phyloP scores from a whole-genome alignment of 2,797 vertebrate genomes.

The Melanotaenia parkinsoni region DNA sequence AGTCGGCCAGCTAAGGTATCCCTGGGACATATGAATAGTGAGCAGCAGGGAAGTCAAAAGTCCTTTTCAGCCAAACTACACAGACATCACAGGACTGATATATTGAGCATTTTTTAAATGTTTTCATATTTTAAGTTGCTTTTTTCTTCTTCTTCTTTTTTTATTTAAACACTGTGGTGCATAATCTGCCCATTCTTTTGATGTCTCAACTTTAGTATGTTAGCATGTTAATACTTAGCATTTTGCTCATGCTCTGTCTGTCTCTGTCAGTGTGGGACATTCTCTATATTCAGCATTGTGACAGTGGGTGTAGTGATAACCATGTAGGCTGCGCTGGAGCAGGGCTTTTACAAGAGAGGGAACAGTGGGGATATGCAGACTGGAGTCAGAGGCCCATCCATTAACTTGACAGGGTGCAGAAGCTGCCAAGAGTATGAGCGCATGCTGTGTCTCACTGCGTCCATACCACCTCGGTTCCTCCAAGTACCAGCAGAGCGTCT shows the following conservation, averaged over 20 bases:
- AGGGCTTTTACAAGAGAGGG: conserved; percentile 75
- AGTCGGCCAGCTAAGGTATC: too few species aligned
- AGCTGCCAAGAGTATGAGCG: conserved; percentile 79
- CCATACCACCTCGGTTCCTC: conserved; percentile 62
- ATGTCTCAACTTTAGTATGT: conserved; percentile 26
- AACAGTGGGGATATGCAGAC: conserved; percentile 78
- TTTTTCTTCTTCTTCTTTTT: conserved; percentile 9
- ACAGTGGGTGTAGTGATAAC: conserved; percentile 70
- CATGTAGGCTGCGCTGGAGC: conserved; percentile 66
- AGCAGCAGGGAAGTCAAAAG: not conserved
- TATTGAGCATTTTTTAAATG: conserved; percentile 32
- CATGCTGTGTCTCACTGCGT: conserved; percentile 70
- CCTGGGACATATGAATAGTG: conserved; percentile 15
- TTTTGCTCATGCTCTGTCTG: conserved; percentile 40
- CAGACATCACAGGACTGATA: conserved; percentile 21
- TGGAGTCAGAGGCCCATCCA: conserved; percentile 79
- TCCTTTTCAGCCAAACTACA: conserved; percentile 19
- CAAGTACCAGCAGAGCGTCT: conserved; percentile 56
- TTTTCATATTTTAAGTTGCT: conserved; percentile 8
- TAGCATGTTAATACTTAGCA: conserved; percentile 52
- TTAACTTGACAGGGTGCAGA: conserved; percentile 79
- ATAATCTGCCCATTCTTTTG: conserved; percentile 14
- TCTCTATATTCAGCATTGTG: conserved; percentile 59
- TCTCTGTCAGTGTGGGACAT: conserved; percentile 41
- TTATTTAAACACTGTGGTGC: conserved; percentile 5